phyloP scores from a whole-genome alignment of 2,113 vertebrate genomes.

The Neodon shergylaensis region DNA sequence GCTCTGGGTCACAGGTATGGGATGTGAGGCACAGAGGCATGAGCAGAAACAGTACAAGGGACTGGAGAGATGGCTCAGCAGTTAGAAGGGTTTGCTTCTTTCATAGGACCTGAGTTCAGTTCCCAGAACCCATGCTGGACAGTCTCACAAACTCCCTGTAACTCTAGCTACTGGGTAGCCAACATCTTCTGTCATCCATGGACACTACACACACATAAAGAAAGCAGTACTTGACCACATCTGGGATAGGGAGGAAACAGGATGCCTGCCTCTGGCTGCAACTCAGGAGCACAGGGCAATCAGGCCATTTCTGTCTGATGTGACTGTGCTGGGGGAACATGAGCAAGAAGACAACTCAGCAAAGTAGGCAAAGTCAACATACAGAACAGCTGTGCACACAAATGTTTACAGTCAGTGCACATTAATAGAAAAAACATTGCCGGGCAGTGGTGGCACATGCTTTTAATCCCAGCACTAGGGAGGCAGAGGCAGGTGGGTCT shows the following conservation, averaged over 20 bases:
- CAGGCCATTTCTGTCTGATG: not conserved
- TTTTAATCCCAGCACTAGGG: too few relatives aligned
- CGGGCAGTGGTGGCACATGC: too few relatives aligned
- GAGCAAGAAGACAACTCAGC: not conserved
- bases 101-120: not conserved
- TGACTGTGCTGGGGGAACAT: not conserved
- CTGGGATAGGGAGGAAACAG: too few relatives aligned
- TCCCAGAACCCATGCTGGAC: not conserved
- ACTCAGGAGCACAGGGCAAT: not conserved
- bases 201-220: not conserved
- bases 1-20: not conserved
- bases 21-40: not conserved
- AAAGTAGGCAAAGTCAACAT: not conserved
- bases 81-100: not conserved
- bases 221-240: not conserved
- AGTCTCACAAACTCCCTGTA: not conserved
- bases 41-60: not conserved
- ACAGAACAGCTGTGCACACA: not conserved
- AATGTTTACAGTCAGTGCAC: not conserved
- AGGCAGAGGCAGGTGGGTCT: too few relatives aligned
- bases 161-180: not conserved
- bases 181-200: not conserved
- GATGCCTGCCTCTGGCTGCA: too few relatives aligned
- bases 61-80: not conserved
- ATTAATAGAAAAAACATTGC: not conserved